Conservation (phyloP, 2,888 invertebrate genomes). For the Caenorhabditis becei region DNA sequence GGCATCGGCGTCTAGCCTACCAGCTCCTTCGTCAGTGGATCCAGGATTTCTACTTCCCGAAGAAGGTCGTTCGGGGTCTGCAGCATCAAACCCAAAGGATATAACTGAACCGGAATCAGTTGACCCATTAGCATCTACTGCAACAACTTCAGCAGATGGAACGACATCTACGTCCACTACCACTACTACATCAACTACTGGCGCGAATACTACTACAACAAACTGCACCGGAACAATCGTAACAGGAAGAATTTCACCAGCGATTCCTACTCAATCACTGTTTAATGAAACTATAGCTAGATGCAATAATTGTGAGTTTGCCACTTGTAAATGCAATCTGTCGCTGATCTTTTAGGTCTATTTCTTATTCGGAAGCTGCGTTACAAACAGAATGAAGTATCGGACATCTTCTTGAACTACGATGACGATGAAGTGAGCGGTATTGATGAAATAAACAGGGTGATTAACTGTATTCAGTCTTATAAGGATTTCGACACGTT, state of each 20-base stretch:
- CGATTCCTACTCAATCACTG: neutral
- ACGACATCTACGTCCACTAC: constrained; percentile 17
- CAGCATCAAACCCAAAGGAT: constrained; percentile 8
- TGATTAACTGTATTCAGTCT: neutral
- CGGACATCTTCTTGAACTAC: constrained; percentile 2
- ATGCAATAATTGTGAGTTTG: constrained; percentile 60
- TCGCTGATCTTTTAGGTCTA: constrained; percentile 22
- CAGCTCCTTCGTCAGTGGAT: constrained; percentile 10
- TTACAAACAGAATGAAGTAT: constrained; percentile 13
- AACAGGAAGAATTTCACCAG: constrained; percentile 25
- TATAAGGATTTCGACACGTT: constrained; percentile 16
- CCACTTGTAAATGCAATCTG: neutral
- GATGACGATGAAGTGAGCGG: neutral
- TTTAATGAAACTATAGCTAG: constrained; percentile 39
- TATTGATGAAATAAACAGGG: too few relatives aligned
- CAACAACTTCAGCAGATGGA: constrained; percentile 13
- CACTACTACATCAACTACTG: constrained; percentile 9
- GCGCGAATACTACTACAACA: constrained; percentile 12
- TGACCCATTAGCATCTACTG: neutral
- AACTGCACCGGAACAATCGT: neutral
- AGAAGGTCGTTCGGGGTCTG: constrained; percentile 1
- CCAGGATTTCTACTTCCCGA: neutral
- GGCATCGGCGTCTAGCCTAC: neutral
- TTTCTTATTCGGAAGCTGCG: constrained; percentile 45
- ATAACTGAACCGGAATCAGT: neutral